These are phyloP conservation scores for Ornithorhynchus anatinus DNA, from an alignment of 2,113 vertebrate genomes.

Conservation along the genomic window DNA sequence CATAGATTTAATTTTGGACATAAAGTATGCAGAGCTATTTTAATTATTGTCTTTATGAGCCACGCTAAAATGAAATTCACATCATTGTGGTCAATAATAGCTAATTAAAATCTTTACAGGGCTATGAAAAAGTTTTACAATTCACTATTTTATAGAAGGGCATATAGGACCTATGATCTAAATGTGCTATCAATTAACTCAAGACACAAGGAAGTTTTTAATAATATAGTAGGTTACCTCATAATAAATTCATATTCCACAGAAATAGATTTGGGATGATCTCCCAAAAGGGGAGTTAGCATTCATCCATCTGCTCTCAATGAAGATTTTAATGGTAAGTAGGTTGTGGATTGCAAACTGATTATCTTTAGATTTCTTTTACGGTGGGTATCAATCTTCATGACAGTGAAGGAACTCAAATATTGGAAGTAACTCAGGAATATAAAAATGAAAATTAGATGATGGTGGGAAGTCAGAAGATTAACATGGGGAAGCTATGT, in stretches of 20 bases:
- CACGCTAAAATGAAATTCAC: slow-evolving; percentile 26
- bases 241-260: background rate
- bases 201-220: background rate
- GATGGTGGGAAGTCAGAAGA: background rate
- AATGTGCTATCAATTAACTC: background rate
- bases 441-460: background rate
- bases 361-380: background rate
- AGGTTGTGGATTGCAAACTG: background rate
- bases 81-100: slow-evolving; percentile 20
- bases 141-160: slow-evolving; percentile 37
- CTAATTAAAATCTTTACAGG: slow-evolving; percentile 42
- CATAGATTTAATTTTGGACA: slow-evolving; percentile 2
- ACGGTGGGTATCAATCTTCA: background rate
- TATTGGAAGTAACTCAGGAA: background rate
- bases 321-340: too few species aligned
- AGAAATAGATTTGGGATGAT: background rate
- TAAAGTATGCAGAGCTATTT: background rate
- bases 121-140: slow-evolving; percentile 10
- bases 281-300: background rate
- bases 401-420: background rate
- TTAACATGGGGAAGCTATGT: background rate
- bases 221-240: background rate
- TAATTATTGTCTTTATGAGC: slow-evolving; percentile 16
- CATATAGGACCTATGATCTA: background rate
- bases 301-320: too few species aligned